These are phyloP conservation scores for Andricus grossulariae DNA, from an alignment of 1,140 invertebrate genomes.

Conservation along the genomic window DNA sequence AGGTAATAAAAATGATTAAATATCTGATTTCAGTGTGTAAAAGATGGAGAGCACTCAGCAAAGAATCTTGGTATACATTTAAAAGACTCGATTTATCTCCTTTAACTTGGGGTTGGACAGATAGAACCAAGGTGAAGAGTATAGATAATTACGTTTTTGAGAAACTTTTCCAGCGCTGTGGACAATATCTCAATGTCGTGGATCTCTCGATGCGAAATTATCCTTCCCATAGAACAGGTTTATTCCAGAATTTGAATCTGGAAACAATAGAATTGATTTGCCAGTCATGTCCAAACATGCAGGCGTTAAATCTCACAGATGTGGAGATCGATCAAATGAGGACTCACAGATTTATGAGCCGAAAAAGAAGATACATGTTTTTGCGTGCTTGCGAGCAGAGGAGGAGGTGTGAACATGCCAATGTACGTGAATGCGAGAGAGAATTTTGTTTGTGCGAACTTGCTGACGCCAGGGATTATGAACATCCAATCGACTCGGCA, in stretches of 20 bases:
- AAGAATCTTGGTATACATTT: slow-evolving; percentile 14
- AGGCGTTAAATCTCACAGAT: background rate
- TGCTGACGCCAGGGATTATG: background rate
- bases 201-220: background rate
- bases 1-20: too few relatives aligned
- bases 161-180: background rate
- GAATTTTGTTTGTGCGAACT: slow-evolving; percentile 4
- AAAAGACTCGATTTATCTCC: background rate
- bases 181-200: background rate
- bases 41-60: background rate
- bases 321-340: background rate
- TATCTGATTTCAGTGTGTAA: background rate
- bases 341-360: background rate
- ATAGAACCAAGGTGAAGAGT: background rate
- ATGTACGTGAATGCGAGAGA: background rate
- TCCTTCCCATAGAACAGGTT: background rate
- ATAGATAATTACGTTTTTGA: background rate
- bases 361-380: background rate
- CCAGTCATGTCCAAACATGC: background rate
- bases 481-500: background rate
- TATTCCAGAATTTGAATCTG: background rate
- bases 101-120: background rate
- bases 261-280: background rate
- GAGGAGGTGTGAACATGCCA: background rate
- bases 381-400: background rate